phyloP scores from a whole-genome alignment of 35 echinoderm and acorn worm species.

The Ophiothrix spiculata region DNA sequence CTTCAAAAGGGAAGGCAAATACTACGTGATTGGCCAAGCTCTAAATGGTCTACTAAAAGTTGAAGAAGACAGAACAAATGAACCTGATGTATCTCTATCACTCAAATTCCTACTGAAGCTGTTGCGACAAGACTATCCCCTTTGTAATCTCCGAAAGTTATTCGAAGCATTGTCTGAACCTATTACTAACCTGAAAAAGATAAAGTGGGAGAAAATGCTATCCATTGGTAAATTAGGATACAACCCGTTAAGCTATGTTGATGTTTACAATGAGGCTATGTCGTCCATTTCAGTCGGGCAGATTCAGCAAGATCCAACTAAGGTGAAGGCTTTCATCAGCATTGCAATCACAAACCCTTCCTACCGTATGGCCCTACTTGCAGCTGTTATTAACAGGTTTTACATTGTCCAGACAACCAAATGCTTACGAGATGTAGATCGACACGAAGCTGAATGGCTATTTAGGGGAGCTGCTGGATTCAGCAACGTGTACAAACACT shows the following conservation, averaged over 20 bases:
- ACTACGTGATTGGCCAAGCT: not conserved
- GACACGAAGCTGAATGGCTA: not conserved
- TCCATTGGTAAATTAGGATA: not conserved
- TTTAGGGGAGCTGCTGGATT: not conserved
- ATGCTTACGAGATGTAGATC: not conserved
- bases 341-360: not conserved
- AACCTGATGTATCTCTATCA: not conserved
- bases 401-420: constrained; percentile 2
- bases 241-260: constrained; percentile 18
- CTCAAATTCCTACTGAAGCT: not conserved
- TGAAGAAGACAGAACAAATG: not conserved
- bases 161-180: not conserved
- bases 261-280: not conserved
- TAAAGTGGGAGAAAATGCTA: constrained; percentile 1
- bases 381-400: constrained; percentile 2
- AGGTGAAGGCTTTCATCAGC: not conserved
- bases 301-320: not conserved
- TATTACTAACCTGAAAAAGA: not conserved
- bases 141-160: not conserved
- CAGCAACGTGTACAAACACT: not conserved
- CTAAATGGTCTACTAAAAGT: constrained; percentile 14
- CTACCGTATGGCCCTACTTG: constrained; percentile 28
- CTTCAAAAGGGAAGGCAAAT: not conserved
- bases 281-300: not conserved
- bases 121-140: not conserved